Percentiles rank a stretch among this genome's conserved stretches.
These are phyloP conservation scores for Panonychus citri DNA, from an alignment of 1,140 invertebrate genomes.

Conservation along the genomic window DNA sequence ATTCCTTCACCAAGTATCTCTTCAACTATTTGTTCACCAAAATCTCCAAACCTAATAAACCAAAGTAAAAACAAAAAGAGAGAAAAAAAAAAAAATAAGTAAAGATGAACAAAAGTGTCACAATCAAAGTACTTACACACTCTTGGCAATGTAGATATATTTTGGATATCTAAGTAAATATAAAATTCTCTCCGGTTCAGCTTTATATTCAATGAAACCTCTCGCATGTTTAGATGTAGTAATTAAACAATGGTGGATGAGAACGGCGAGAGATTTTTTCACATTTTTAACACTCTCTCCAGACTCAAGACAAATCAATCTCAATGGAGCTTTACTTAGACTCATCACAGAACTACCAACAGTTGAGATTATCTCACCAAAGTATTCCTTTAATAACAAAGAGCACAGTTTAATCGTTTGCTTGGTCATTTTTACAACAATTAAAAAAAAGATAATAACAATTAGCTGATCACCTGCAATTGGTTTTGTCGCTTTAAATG, in stretches of 20 bases:
- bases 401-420: slow-evolving; percentile 31
- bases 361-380: slow-evolving; percentile 41
- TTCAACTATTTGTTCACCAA: slow-evolving; percentile 21
- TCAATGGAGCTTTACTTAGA: slow-evolving; percentile 35
- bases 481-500: too few relatives aligned
- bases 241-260: slow-evolving; percentile 54
- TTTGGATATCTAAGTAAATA: slow-evolving; percentile 46
- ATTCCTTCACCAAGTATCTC: slow-evolving; percentile 21
- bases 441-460: too few relatives aligned
- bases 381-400: slow-evolving; percentile 41
- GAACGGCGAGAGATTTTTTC: slow-evolving; percentile 41
- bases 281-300: slow-evolving; percentile 35
- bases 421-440: not conserved
- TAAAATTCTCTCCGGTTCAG: slow-evolving; percentile 39
- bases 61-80: too few relatives aligned
- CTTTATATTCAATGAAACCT: slow-evolving; percentile 38
- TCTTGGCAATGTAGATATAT: slow-evolving; percentile 28
- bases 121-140: too few relatives aligned
- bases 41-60: slow-evolving; percentile 17
- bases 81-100: too few relatives aligned
- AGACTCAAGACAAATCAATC: slow-evolving; percentile 32
- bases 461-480: too few relatives aligned
- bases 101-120: too few relatives aligned
- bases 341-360: slow-evolving; percentile 39
- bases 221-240: slow-evolving; percentile 29